Percentiles rank a stretch among this genome's conserved stretches.
Conservation (phyloP, 2,113 vertebrate species). For the Paracanthobrama guichenoti region DNA sequence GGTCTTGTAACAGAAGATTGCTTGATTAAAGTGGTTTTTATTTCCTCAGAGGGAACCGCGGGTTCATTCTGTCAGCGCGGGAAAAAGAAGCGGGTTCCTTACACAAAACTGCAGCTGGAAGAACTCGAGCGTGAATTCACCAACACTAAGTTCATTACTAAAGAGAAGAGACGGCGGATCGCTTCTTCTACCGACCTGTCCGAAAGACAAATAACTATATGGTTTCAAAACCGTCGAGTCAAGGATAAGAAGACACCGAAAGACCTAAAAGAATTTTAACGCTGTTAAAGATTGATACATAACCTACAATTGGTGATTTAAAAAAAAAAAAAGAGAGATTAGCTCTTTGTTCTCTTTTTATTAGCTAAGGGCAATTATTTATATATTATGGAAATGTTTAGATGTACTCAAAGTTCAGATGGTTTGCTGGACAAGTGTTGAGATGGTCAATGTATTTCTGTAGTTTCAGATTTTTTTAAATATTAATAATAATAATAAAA, state of each 20-base stretch:
- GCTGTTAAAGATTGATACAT: neutral
- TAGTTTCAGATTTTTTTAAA: neutral
- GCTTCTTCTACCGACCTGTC: conserved; percentile 86
- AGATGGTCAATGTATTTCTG: neutral
- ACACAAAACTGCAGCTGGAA: conserved; percentile 62
- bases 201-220: conserved; percentile 88
- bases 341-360: neutral
- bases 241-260: conserved; percentile 84
- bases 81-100: conserved; percentile 64
- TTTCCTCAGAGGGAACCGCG: conserved; percentile 53
- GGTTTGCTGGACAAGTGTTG: neutral
- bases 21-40: neutral
- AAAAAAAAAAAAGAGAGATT: too few species aligned
- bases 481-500: too few species aligned
- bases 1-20: neutral
- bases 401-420: neutral
- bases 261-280: conserved; percentile 59
- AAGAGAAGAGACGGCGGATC: conserved; percentile 92
- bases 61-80: conserved; percentile 51
- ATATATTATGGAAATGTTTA: neutral
- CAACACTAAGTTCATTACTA: conserved; percentile 98
- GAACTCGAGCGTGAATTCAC: conserved; percentile 85
- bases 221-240: conserved; percentile 90
- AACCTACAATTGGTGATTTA: too few species aligned
- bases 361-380: neutral